A percentile compares a stretch with the other conserved stretches of the same genome.
Evolutionary conservation across 1,140 invertebrate genomes (phyloP).

Genomic region (Potamilus streckersoni): DNA sequence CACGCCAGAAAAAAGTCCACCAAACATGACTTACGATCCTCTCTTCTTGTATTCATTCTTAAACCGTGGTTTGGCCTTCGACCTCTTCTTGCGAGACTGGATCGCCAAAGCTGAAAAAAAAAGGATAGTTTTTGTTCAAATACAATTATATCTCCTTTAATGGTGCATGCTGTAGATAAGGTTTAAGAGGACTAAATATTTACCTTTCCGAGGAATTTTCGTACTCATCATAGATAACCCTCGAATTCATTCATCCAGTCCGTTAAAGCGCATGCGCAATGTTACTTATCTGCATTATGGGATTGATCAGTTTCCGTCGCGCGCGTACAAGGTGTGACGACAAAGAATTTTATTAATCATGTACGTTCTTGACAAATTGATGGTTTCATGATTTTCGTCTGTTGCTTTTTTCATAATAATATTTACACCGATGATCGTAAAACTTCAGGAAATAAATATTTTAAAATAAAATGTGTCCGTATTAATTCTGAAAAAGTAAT

Average conservation of each 20-base stretch:
- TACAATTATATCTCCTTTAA: neutral
- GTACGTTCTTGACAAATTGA: too few relatives aligned
- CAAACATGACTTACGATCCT: slow-evolving; percentile 44
- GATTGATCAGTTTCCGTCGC: slow-evolving; percentile 36
- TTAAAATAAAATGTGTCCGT: too few relatives aligned
- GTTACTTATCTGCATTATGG: slow-evolving; percentile 54
- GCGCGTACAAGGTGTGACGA: neutral
- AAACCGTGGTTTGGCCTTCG: slow-evolving; percentile 58
- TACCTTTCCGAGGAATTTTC: slow-evolving; percentile 63
- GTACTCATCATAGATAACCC: slow-evolving; percentile 56
- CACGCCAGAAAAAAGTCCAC: slow-evolving; percentile 3
- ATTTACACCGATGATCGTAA: too few relatives aligned
- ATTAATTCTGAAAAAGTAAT: too few relatives aligned
- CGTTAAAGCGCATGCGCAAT: slow-evolving; percentile 50
- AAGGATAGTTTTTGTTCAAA: slow-evolving; percentile 13
- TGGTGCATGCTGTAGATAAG: neutral
- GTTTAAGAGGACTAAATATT: slow-evolving; percentile 7
- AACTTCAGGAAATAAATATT: too few relatives aligned
- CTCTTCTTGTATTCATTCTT: slow-evolving; percentile 51
- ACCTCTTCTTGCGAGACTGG: slow-evolving; percentile 67
- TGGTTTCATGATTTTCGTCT: too few relatives aligned
- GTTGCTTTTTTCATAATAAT: too few relatives aligned
- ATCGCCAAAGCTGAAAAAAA: slow-evolving; percentile 66
- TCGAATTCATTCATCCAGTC: slow-evolving; percentile 48
- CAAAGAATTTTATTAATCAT: neutral